Evolutionary conservation across 2,113 vertebrate genomes (phyloP).

Genomic region (Neogobius melanostomus): DNA sequence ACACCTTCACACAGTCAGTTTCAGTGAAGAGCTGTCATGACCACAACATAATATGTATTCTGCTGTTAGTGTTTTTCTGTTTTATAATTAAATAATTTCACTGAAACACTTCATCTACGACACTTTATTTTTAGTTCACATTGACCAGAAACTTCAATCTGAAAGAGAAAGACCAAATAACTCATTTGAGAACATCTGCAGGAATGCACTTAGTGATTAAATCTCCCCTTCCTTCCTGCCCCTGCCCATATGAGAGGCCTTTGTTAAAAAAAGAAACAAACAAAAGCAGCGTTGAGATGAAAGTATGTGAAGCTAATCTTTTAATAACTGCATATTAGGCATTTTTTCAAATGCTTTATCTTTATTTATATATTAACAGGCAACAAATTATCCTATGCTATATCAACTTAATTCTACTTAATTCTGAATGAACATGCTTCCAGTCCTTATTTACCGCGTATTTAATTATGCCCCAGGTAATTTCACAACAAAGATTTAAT

Average conservation of each 20-base stretch:
- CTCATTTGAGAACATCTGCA: constrained; percentile 18
- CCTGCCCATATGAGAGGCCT: constrained; percentile 42
- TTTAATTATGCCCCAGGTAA: constrained; percentile 31
- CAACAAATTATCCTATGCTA: constrained; percentile 24
- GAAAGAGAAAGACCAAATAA: constrained; percentile 15
- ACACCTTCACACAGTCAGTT: constrained; percentile 26
- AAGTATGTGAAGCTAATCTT: constrained; percentile 77
- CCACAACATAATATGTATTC: neutral
- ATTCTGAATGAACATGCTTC: constrained; percentile 21
- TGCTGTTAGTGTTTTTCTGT: neutral
- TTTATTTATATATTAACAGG: too few species aligned
- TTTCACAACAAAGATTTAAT: constrained; percentile 19
- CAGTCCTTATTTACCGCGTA: constrained; percentile 28
- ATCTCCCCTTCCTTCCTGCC: constrained; percentile 18
- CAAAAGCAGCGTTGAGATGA: constrained; percentile 65
- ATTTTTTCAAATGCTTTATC: constrained; percentile 52
- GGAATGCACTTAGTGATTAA: constrained; percentile 50
- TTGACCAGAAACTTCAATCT: neutral
- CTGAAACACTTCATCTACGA: neutral
- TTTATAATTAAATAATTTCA: neutral
- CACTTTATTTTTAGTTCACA: neutral
- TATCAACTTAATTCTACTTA: constrained; percentile 25
- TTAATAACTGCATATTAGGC: constrained; percentile 75
- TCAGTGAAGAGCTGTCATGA: neutral
- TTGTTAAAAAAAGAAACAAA: constrained; percentile 69